Evolutionary conservation across 2,888 invertebrate species (phyloP), one percentile per base, ranked within the genome.

Genomic region (Drosophila subsilvestris): DNA sequence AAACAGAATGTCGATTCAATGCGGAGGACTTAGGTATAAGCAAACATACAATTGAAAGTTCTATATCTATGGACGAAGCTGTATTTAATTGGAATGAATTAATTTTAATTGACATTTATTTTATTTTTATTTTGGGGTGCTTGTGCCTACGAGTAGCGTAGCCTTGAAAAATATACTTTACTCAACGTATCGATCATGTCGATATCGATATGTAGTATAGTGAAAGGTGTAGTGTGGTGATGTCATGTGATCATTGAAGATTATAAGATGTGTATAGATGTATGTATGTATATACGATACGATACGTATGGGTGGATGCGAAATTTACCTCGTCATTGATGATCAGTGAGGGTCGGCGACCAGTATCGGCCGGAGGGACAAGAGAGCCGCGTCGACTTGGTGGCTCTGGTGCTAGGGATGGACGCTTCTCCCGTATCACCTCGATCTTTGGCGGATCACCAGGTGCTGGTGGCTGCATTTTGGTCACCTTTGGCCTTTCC

Each of bases 241-340:
- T 27, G 27, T n/a, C 1, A 27, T 27, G 27, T 27, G 32, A 32
- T 12, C 5, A 32, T 32, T 32, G 32, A 1, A 32, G 5, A n/a
- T n/a, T n/a, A n/a, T n/a, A n/a, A n/a, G n/a, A 37, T 37, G 37
- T 37, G 14, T 37, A 14, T 17, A 7, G 37, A 18, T n/a, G 27
- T 27, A 14, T 14, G 37, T 14, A n/a, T n/a, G n/a, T 14, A 3
- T 29, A 25, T 25, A 25, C 22, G 22, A 20, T 22, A 53, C 10
- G 5, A 22, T 20, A 42, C 20, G 17, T 37, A 27, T 7, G 22
- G 12, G 2, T 6, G 12, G 18, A 49, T 8, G n/a, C 9, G 5
- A 37, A 37, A 37, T 94, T 93, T 96, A 98, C 98, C 97, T 98
- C 98, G 93, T 98, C 98, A 91, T 97, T 97, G 91, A 98, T 97